Evolutionary conservation across 1,140 invertebrate genomes (phyloP).

Genomic region (Drosophila parabipectinata): DNA sequence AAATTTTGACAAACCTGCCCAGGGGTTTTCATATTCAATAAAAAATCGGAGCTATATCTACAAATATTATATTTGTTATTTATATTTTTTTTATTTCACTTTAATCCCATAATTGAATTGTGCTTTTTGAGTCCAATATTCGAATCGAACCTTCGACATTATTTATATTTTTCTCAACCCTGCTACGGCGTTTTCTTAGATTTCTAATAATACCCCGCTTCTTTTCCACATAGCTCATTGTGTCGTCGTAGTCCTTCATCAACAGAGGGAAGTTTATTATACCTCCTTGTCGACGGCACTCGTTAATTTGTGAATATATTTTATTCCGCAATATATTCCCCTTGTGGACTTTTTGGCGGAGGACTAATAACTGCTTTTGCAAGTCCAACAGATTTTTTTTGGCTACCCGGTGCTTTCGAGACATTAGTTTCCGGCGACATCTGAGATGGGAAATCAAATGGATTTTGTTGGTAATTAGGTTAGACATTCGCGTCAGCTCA

Average conservation of each 20-base stretch:
- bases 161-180: not conserved
- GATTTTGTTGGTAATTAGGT: slow-evolving; percentile 7
- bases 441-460: slow-evolving; percentile 17
- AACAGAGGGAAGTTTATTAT: slow-evolving; percentile 16
- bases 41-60: too few relatives aligned
- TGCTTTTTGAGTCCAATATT: not conserved
- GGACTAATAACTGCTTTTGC: not conserved
- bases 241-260: slow-evolving; percentile 15
- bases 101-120: not conserved
- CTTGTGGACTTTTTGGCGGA: not conserved
- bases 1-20: slow-evolving; percentile 11
- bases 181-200: not conserved
- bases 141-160: not conserved
- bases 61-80: too few relatives aligned
- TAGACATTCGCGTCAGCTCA: not conserved
- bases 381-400: not conserved
- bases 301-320: not conserved
- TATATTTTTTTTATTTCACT: too few relatives aligned
- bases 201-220: not conserved
- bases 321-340: not conserved
- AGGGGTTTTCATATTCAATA: too few relatives aligned
- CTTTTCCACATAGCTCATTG: not conserved
- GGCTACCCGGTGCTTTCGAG: slow-evolving; percentile 3
- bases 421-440: slow-evolving; percentile 14
- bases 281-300: not conserved